These are phyloP conservation scores for Sinelater perroti DNA, from an alignment of 2,888 invertebrate species.

Conservation along the genomic window DNA sequence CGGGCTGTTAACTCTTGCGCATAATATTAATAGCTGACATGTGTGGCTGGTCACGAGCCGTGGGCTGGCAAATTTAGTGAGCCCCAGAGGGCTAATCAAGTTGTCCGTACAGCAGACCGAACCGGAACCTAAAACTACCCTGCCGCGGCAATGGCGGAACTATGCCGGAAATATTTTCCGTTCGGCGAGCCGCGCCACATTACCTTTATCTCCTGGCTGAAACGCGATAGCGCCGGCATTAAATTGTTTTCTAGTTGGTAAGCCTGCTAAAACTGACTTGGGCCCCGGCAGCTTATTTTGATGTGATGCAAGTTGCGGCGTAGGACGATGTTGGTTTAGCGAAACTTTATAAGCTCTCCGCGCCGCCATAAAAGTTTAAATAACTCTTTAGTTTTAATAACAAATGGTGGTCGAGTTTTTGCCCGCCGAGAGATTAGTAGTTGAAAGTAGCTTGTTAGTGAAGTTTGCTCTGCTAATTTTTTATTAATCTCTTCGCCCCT, in stretches of 20 bases:
- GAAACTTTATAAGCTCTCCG: no score
- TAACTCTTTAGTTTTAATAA: no score
- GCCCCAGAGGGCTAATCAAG: slow-evolving; percentile 37
- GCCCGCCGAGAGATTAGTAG: no score
- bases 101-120: slow-evolving; percentile 32
- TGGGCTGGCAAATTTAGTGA: slow-evolving; percentile 38
- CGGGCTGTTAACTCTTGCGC: slow-evolving; percentile 22
- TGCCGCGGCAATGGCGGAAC: slow-evolving; percentile 30
- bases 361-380: no score
- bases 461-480: no score
- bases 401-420: no score
- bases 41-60: slow-evolving; percentile 30
- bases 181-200: slow-evolving; percentile 1
- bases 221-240: slow-evolving; percentile 8
- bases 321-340: no score
- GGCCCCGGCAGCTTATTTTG: not conserved
- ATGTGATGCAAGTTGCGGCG: no score
- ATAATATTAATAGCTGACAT: slow-evolving; percentile 37
- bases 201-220: slow-evolving; percentile 14
- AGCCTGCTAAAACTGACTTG: slow-evolving; percentile 16
- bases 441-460: no score
- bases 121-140: slow-evolving; percentile 36
- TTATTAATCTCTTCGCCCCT: no score
- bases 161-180: slow-evolving; percentile 31
- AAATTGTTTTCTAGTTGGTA: slow-evolving; percentile 7